Percentiles rank a stretch among this genome's conserved stretches.
Evolutionary conservation across 2,113 vertebrate species (phyloP).

Genomic region (Pelmatolapia mariae): DNA sequence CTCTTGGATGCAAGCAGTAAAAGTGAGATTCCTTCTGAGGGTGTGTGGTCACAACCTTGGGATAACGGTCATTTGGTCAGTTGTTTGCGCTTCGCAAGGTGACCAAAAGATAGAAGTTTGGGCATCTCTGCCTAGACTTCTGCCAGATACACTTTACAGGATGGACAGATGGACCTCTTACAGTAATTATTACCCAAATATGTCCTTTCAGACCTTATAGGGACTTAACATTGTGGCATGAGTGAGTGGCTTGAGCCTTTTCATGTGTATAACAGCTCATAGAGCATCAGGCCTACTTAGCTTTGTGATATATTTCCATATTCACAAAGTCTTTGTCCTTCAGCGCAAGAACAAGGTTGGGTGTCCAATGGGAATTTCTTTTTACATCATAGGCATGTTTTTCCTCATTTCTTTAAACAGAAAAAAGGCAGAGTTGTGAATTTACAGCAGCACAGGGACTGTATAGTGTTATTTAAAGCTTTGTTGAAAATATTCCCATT

Average conservation of each 20-base stretch:
- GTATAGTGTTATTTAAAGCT: conserved; percentile 1
- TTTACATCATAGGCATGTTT: background rate
- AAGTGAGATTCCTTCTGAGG: background rate
- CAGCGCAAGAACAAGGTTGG: background rate
- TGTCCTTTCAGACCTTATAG: background rate
- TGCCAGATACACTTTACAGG: background rate
- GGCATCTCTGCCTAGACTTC: background rate
- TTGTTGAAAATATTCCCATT: background rate
- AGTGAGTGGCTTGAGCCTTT: background rate
- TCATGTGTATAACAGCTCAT: background rate
- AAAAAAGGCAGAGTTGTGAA: background rate
- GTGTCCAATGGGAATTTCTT: background rate
- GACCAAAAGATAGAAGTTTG: fast-evolving
- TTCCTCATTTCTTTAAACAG: background rate
- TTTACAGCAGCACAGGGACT: background rate
- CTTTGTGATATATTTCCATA: background rate
- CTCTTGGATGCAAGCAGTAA: background rate
- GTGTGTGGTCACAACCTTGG: background rate
- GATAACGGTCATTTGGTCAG: background rate
- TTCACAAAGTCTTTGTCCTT: background rate
- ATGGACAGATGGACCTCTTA: background rate
- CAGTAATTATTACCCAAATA: background rate
- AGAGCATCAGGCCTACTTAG: background rate
- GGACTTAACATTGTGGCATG: background rate
- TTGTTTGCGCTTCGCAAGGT: background rate